Conservation (phyloP, 2,888 invertebrate genomes). For the Athetis lepigone region DNA sequence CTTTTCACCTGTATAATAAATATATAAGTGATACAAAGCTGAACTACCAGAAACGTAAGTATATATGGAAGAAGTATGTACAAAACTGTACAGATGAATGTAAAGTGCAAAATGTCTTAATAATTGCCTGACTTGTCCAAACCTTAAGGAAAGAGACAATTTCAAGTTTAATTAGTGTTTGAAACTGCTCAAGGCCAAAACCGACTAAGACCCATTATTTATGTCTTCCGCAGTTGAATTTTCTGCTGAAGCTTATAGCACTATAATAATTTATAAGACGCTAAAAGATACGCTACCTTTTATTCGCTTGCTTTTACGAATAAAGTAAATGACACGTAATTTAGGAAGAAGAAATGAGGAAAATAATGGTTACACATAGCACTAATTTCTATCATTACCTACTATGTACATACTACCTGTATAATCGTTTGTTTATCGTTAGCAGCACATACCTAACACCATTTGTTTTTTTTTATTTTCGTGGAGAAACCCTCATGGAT, state of each 20-base stretch:
- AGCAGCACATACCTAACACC: background rate
- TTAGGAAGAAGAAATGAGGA: constrained; percentile 1
- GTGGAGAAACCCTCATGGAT: too few relatives aligned
- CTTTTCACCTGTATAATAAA: too few relatives aligned
- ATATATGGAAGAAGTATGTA: too few relatives aligned
- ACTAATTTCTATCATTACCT: too few relatives aligned
- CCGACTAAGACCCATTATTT: constrained; percentile 25
- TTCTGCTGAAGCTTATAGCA: constrained; percentile 25
- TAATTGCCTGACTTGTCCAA: constrained; percentile 7
- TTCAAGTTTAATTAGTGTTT: constrained; percentile 33
- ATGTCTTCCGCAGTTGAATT: constrained; percentile 34
- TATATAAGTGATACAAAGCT: too few relatives aligned
- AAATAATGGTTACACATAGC: background rate
- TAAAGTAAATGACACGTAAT: constrained; percentile 28
- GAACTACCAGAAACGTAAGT: too few relatives aligned
- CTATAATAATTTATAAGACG: constrained; percentile 36
- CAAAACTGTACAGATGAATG: too few relatives aligned
- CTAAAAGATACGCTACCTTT: constrained; percentile 35
- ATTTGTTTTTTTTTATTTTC: too few relatives aligned
- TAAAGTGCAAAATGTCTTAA: background rate
- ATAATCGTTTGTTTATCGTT: background rate
- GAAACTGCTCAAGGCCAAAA: constrained; percentile 21
- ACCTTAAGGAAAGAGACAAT: constrained; percentile 23
- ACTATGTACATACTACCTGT: background rate
- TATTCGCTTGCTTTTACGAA: constrained; percentile 16